Conservation (phyloP, 2,888 invertebrate genomes). For the Alitta virens region DNA sequence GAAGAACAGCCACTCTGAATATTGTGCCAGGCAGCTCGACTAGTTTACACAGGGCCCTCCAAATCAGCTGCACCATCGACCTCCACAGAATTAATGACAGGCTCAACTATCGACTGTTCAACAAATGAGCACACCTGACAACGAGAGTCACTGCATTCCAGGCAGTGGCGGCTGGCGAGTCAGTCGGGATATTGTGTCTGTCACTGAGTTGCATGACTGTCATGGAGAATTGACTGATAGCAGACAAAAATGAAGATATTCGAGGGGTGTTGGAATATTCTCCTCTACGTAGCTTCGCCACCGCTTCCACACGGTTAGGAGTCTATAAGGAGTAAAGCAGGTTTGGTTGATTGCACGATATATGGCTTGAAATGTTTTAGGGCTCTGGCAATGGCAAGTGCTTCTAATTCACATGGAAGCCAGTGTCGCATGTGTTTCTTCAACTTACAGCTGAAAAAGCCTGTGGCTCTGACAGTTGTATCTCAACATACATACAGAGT, state of each 20-base stretch:
- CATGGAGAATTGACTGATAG: background rate
- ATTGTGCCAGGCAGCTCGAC: background rate
- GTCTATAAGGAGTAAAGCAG: background rate
- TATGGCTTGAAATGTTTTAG: background rate
- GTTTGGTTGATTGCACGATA: background rate
- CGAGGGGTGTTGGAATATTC: background rate
- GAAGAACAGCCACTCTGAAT: background rate
- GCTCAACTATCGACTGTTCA: background rate
- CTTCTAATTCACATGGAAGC: background rate
- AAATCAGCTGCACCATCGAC: background rate
- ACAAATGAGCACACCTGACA: constrained; percentile 1
- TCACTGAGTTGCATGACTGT: background rate
- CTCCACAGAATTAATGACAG: background rate
- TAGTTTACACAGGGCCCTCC: background rate
- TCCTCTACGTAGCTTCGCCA: background rate
- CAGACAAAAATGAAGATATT: background rate
- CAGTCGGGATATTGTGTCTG: background rate
- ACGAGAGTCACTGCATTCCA: background rate
- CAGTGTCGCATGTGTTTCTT: background rate
- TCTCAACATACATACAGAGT: background rate
- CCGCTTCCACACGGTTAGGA: background rate
- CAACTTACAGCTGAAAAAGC: background rate
- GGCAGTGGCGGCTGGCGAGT: background rate
- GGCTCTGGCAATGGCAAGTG: background rate
- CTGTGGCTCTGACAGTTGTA: background rate